Evolutionary conservation across 2,888 invertebrate genomes (phyloP).

Genomic region (Torymus auratus): DNA sequence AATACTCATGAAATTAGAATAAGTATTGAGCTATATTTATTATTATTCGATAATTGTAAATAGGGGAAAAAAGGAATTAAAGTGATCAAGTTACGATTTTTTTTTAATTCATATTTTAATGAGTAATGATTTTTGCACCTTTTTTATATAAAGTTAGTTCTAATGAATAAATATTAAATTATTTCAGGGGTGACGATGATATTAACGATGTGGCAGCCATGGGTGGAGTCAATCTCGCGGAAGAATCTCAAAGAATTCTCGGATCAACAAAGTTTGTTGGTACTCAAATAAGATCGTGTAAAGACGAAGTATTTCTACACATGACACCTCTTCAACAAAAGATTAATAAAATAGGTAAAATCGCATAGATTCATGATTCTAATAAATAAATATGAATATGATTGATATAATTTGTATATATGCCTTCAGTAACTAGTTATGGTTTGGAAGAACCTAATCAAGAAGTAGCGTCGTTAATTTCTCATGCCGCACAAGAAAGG

Average conservation of each 20-base stretch:
- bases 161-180: slow-evolving; percentile 10
- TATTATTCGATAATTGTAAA: no score
- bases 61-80: no score
- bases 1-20: no score
- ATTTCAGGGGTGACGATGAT: slow-evolving; percentile 90
- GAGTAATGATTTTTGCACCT: no score
- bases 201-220: slow-evolving; percentile 99
- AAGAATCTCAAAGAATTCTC: slow-evolving; percentile 96
- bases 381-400: neutral
- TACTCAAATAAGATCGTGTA: slow-evolving; percentile 91
- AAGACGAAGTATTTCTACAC: slow-evolving; percentile 93
- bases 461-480: slow-evolving; percentile 93
- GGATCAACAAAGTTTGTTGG: slow-evolving; percentile 93
- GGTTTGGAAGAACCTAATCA: slow-evolving; percentile 90
- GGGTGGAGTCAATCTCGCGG: slow-evolving; percentile 98
- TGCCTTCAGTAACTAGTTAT: slow-evolving; percentile 79
- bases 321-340: slow-evolving; percentile 86
- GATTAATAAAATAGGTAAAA: slow-evolving; percentile 84
- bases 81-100: slow-evolving; percentile 61
- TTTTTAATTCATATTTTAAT: slow-evolving; percentile 76
- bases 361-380: neutral
- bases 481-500: slow-evolving; percentile 96
- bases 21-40: no score
- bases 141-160: no score
- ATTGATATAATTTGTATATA: slow-evolving; percentile 51